Evolutionary conservation across 2,888 invertebrate genomes (phyloP).

Genomic region (Dolomedes plantarius): DNA sequence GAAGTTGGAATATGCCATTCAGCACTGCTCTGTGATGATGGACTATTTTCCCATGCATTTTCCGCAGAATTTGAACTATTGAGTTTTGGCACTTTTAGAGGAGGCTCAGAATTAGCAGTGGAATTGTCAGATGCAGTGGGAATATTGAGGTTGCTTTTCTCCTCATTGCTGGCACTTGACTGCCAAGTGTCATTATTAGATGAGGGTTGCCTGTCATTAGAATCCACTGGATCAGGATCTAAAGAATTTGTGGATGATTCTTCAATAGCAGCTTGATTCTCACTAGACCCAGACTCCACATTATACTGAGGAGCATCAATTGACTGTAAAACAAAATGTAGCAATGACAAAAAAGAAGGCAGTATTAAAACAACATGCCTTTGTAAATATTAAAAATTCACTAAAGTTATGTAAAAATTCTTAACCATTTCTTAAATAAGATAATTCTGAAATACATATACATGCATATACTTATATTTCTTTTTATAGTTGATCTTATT

Average conservation of each 20-base stretch:
- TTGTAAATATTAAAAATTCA: no score
- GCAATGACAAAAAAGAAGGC: no score
- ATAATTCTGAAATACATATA: no score
- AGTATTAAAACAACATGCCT: no score
- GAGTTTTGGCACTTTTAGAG: conserved; percentile 38
- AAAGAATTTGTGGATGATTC: conserved; percentile 31
- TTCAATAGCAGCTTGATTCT: conserved; percentile 19
- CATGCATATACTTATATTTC: no score
- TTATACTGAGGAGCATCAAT: conserved; percentile 15
- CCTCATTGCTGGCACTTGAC: conserved; percentile 11
- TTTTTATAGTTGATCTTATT: no score
- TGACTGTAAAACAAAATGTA: conserved; percentile 18
- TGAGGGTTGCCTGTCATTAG: background rate
- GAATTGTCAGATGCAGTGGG: background rate
- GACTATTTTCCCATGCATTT: conserved; percentile 37
- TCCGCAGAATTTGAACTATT: conserved; percentile 20
- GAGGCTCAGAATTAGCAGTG: conserved; percentile 39
- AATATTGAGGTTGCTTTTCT: background rate
- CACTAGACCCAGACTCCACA: conserved; percentile 5
- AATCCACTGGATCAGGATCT: conserved; percentile 24
- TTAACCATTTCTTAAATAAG: no score
- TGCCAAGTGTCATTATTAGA: conserved; percentile 30
- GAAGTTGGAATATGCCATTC: conserved; percentile 63
- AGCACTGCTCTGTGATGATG: conserved; percentile 47
- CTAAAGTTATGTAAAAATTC: no score